Conservation (phyloP, 1,140 invertebrate species). For the Listronotus oregonensis region DNA sequence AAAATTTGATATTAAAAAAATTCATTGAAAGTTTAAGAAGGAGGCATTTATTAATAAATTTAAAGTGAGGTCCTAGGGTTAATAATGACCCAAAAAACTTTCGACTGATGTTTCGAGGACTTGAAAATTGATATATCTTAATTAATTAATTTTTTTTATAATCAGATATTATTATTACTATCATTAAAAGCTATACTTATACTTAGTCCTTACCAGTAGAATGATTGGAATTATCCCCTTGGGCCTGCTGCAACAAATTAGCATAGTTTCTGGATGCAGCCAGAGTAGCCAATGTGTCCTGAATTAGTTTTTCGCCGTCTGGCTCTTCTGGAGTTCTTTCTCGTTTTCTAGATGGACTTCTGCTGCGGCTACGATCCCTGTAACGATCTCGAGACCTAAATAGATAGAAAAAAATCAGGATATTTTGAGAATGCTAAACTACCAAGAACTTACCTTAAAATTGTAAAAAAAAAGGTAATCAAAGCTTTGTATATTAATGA, state of each 20-base stretch:
- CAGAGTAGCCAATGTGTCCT: slow-evolving; percentile 56
- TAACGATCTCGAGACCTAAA: slow-evolving; percentile 59
- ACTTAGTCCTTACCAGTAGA: slow-evolving; percentile 42
- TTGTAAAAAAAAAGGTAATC: neutral
- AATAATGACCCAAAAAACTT: too few species aligned
- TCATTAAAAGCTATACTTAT: too few species aligned
- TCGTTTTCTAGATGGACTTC: slow-evolving; percentile 56
- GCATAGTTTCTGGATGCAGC: slow-evolving; percentile 60
- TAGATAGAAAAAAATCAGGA: slow-evolving; percentile 4
- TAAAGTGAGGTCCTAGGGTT: too few species aligned
- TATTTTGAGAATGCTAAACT: neutral
- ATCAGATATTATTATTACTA: too few species aligned
- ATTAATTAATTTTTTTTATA: too few species aligned
- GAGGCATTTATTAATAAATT: too few species aligned
- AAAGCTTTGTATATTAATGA: neutral
- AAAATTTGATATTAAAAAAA: too few species aligned
- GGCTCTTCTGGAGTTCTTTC: slow-evolving; percentile 55
- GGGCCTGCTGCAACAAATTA: slow-evolving; percentile 56
- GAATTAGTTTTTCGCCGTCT: slow-evolving; percentile 53
- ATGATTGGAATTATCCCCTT: slow-evolving; percentile 54
- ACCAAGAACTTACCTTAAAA: neutral
- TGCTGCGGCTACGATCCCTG: slow-evolving; percentile 54
- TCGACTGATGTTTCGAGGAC: too few species aligned
- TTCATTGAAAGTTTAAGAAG: too few species aligned
- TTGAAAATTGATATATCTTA: too few species aligned